Evolutionary conservation across 2,888 invertebrate species (phyloP), one percentile per base, ranked within the genome.

Genomic region (Morpho deidamia): DNA sequence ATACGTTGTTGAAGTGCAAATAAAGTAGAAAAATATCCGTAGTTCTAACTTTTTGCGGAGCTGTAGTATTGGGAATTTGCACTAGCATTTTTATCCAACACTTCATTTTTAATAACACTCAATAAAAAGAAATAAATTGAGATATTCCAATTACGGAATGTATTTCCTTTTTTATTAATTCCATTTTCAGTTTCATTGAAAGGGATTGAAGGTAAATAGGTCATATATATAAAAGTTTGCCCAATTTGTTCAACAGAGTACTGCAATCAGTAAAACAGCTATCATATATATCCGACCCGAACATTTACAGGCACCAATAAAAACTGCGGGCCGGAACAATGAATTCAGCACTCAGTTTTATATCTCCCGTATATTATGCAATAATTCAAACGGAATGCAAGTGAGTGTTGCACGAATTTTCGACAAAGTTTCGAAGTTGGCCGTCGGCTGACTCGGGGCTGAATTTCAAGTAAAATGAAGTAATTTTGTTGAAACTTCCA

Each of bases 381-480:
- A 78, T 82, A 81, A 81, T 75, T 83, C 80, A 81, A 72, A 68
- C 60, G 67, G 70, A 78, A 78, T 81, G 82, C 80, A 79, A 83
- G 81, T 81, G 78, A 74, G 23, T 74, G 66, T 42, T 39, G 39
- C 11, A 14, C 35, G 23, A 49, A 64, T 61, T 67, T 69, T 65
- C 65, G 61, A 49, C 12, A 49, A 63, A 71, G 71, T 71, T 65
- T 56, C 33, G 47, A 65, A 70, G 70, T 72, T 76, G 65, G 62
- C 60, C n/a, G n/a, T n/a, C 70, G 60, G 69, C 70, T 70, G 70
- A 72, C 71, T 76, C 70, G 66, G 37, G 37, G 55, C 60, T 60
- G 68, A 71, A 70, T 71, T 76, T 66, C 65, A 63, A 49, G 43
- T 62, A 69, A 76, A 72, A 76, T 73, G 69, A 73, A 77, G 73